A percentile compares a stretch with the other conserved stretches of the same genome.
Conservation (phyloP, 2,113 vertebrate species). For the Pluvialis apricaria region DNA sequence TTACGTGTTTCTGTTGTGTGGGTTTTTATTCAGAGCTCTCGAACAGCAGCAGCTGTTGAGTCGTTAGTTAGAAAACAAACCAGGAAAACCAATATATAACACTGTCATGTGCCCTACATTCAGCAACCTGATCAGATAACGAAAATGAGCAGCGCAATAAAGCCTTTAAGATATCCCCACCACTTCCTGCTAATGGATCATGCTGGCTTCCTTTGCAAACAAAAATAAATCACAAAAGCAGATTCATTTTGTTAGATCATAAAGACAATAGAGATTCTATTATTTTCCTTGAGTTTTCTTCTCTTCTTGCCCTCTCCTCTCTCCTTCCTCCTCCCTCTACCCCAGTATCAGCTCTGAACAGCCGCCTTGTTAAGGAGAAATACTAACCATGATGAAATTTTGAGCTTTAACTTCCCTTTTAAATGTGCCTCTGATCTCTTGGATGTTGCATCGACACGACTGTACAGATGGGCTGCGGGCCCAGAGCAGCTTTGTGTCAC, state of each 20-base stretch:
- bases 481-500: neutral
- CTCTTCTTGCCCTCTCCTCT: neutral
- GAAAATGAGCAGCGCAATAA: conserved; percentile 26
- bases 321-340: neutral
- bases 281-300: neutral
- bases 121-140: conserved; percentile 75
- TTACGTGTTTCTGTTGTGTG: neutral
- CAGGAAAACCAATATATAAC: conserved; percentile 51
- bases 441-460: accelerated
- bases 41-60: conserved; percentile 26
- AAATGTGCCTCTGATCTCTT: neutral
- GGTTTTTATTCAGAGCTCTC: neutral
- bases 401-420: neutral
- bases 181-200: conserved; percentile 72
- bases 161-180: conserved; percentile 53
- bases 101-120: conserved; percentile 57
- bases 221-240: conserved; percentile 53
- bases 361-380: neutral
- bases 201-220: conserved; percentile 18
- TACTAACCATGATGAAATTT: neutral
- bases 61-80: conserved; percentile 46
- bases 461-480: neutral
- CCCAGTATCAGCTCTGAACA: neutral
- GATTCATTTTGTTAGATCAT: neutral
- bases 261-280: neutral